Percentiles rank a stretch among this genome's conserved stretches.
Conservation (phyloP, 2,113 vertebrate species). For the Sceloporus tristichus region DNA sequence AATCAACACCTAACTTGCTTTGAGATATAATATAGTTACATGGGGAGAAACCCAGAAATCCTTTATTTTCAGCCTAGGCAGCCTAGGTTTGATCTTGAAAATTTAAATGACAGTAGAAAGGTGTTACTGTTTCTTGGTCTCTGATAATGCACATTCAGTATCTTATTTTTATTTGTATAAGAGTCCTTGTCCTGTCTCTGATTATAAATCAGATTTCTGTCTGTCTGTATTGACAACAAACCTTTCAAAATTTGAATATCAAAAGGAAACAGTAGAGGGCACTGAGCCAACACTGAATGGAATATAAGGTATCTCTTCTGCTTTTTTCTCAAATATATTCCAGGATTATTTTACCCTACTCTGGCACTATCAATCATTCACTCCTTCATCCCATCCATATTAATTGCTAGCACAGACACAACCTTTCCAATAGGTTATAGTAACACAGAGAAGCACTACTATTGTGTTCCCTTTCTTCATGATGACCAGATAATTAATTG, state of each 20-base stretch:
- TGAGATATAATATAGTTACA: no score
- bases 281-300: conserved; percentile 48
- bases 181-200: neutral
- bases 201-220: accelerated
- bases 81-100: neutral
- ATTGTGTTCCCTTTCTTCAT: neutral
- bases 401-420: conserved; percentile 68
- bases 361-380: conserved; percentile 65
- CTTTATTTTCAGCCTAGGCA: neutral
- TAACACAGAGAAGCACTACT: conserved; percentile 49
- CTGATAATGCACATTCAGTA: neutral
- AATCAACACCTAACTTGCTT: neutral
- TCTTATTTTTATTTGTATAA: neutral
- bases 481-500: conserved; percentile 59
- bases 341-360: conserved; percentile 56
- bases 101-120: neutral
- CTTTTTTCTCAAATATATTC: neutral
- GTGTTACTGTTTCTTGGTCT: neutral
- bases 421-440: conserved; percentile 57
- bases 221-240: accelerated
- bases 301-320: neutral
- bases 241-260: neutral
- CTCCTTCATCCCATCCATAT: conserved; percentile 62
- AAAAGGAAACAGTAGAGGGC: conserved; percentile 72
- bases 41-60: neutral